phyloP scores from a whole-genome alignment of 1,140 invertebrate genomes.

The Drosophila pseudoananassae region DNA sequence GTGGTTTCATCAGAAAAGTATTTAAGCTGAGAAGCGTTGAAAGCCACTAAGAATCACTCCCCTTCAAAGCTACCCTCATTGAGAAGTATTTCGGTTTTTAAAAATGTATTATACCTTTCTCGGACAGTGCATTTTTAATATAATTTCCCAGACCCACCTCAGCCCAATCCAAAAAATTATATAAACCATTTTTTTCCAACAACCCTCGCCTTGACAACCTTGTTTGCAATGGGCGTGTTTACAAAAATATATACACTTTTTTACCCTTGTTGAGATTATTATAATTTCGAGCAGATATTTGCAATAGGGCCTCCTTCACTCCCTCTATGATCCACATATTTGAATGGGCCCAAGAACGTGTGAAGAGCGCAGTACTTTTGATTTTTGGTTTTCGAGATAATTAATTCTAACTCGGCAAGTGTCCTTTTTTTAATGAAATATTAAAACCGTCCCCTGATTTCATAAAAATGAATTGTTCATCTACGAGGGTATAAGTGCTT shows the following conservation, averaged over 20 bases:
- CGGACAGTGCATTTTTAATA: slow-evolving; percentile 82
- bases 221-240: slow-evolving; percentile 74
- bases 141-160: slow-evolving; percentile 63
- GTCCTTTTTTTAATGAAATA: slow-evolving; percentile 18
- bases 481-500: too few species aligned
- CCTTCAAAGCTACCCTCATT: background rate
- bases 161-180: background rate
- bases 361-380: background rate
- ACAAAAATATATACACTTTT: slow-evolving; percentile 33
- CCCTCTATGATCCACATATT: too few species aligned
- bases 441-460: background rate
- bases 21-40: background rate
- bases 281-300: background rate
- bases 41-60: too few species aligned
- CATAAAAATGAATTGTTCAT: background rate
- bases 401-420: background rate
- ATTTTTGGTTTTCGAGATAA: background rate
- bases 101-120: slow-evolving; percentile 59
- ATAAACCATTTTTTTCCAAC: slow-evolving; percentile 17
- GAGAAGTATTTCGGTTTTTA: too few species aligned
- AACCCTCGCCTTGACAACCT: slow-evolving; percentile 26
- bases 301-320: background rate
- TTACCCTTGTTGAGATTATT: slow-evolving; percentile 10
- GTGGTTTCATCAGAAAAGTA: background rate
- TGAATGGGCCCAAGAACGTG: background rate